phyloP scores from a whole-genome alignment of 2,888 invertebrate genomes.

The Heliconius erato region DNA sequence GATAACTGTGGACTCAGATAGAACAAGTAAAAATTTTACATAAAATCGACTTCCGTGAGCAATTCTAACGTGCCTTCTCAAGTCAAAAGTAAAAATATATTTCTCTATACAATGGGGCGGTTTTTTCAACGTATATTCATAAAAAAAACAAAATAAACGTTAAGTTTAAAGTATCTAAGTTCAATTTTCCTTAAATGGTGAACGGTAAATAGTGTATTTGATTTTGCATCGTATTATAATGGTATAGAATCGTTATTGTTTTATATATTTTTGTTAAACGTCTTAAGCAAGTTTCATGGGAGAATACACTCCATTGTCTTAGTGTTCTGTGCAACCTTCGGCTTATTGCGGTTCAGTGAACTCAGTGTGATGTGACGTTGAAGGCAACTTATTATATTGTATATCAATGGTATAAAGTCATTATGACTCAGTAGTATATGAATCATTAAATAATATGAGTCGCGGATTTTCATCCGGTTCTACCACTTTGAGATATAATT shows the following conservation, averaged over 20 bases:
- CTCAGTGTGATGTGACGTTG: conserved; percentile 46
- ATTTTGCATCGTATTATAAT: conserved; percentile 26
- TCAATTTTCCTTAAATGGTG: neutral
- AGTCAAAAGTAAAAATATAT: conserved; percentile 38
- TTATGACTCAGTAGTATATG: neutral
- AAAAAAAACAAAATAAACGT: neutral
- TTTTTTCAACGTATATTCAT: neutral
- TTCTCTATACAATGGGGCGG: conserved; percentile 25
- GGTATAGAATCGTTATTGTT: conserved; percentile 24
- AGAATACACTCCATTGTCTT: conserved; percentile 71
- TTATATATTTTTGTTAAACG: conserved; percentile 47
- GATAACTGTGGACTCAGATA: neutral
- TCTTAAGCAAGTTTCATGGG: conserved; percentile 68
- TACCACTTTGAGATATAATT: neutral
- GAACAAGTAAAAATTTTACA: neutral
- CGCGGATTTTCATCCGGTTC: neutral
- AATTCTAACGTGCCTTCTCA: conserved; percentile 29
- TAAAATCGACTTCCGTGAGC: conserved; percentile 27
- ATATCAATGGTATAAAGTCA: neutral
- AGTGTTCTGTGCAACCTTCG: conserved; percentile 70
- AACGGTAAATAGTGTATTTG: neutral
- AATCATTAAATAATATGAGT: too few relatives aligned
- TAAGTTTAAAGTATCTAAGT: neutral
- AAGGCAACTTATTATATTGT: neutral
- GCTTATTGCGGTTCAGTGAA: conserved; percentile 70